Base-by-base conservation (phyloP, 2,888 invertebrate genomes). In the Ephialtes manifestator region DNA sequence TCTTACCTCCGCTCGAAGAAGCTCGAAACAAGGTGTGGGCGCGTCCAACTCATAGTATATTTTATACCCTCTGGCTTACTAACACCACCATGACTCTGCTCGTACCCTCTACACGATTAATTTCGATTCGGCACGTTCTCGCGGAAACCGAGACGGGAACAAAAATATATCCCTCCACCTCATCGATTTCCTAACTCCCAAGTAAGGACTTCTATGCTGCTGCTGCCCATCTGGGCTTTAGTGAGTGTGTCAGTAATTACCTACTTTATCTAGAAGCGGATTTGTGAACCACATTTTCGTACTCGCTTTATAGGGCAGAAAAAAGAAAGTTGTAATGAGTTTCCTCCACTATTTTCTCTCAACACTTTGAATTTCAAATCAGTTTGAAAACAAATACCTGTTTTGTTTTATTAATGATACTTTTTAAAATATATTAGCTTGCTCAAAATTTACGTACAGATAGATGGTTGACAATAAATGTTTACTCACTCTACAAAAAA, bases 1-100 rank as follows among this genome's bases (percentile, higher is more conserved):
- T 91, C 90, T 89, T 89, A 86, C 87, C 87, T 84, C 87, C 86
- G 84, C 85, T 86, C 51, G 60, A 81, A 77, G 58, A 80, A 39
- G 13, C 53, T 58, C 71, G 75, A 81, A 84, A 71, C 63, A 81
- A 78, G 68, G 65, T 28, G 80, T 58, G 65, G 48, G 68, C 24
- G 65, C 11, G 48, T 70, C 48, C 67, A 67, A 35, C 78, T 20
- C 20, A 60, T 48, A 60, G 60, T 46, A 43, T 51, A 75, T 65
- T 70, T 74, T 71, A 79, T 55, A 51, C 60, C 72, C 51, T 13
- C 39, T 24, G 80, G 43, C 63, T 85, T 74, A 24, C 28, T 68
- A 63, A 74, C 84, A 39, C 70, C 18, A 55, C 60, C 35, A 67
- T 60, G 46, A 48, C 58, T 74, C 43, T 58, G 4, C 58, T 60